Evolutionary conservation across 2,113 vertebrate genomes (phyloP).

Genomic region (Plecotus auritus): DNA sequence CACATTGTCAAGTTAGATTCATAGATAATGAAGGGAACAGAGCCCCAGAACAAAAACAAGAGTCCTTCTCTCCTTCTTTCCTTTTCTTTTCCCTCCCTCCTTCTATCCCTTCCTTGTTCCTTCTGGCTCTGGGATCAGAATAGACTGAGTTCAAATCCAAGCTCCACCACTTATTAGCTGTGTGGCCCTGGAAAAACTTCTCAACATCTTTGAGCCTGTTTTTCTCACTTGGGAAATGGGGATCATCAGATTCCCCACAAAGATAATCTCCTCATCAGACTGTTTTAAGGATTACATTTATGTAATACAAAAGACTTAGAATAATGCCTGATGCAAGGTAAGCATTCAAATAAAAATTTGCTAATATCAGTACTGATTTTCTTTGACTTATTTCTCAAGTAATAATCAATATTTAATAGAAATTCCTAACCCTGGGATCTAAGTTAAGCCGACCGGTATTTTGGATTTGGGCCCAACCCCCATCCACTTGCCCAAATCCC

Average conservation of each 20-base stretch:
- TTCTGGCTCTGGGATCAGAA: not conserved
- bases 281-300: not conserved
- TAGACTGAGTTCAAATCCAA: not conserved
- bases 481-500: not conserved
- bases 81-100: too few relatives aligned
- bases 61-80: too few relatives aligned
- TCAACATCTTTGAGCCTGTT: not conserved
- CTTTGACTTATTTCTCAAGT: not conserved
- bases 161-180: not conserved
- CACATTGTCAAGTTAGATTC: not conserved
- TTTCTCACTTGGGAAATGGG: not conserved
- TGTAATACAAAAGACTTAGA: not conserved
- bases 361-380: not conserved
- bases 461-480: conserved; percentile 24
- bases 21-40: too few relatives aligned
- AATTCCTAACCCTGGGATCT: not conserved
- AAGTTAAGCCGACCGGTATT: not conserved
- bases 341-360: not conserved
- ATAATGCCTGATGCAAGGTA: not conserved
- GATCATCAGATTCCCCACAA: not conserved
- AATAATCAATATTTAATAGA: not conserved
- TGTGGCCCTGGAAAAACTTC: not conserved
- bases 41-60: too few relatives aligned
- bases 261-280: not conserved
- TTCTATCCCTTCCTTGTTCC: not conserved